phyloP scores from a whole-genome alignment of 2,113 vertebrate species.

The Scopus umbretta region DNA sequence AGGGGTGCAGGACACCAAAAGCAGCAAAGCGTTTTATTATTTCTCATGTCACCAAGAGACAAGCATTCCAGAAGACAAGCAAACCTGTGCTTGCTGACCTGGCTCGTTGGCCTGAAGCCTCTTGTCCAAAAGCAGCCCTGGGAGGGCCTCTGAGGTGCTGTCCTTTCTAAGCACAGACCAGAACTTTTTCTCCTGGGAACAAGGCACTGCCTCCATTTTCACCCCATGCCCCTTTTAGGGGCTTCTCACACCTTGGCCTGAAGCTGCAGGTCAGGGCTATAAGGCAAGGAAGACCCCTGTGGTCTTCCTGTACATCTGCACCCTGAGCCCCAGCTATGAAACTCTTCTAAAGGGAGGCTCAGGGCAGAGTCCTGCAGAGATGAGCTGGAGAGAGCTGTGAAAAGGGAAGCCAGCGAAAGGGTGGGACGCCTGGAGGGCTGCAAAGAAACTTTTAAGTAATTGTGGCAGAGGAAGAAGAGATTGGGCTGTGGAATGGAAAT shows the following conservation, averaged over 20 bases:
- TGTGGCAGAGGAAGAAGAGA: background rate
- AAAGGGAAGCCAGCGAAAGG: background rate
- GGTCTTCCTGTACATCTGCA: background rate
- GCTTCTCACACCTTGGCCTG: background rate
- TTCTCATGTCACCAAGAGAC: background rate
- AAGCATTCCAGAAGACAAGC: background rate
- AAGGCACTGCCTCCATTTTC: background rate
- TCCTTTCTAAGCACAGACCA: background rate
- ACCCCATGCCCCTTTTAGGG: background rate
- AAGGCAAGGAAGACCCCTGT: fast-evolving
- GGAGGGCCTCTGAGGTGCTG: background rate
- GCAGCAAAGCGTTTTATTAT: background rate
- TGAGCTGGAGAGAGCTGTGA: background rate
- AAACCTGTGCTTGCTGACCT: background rate
- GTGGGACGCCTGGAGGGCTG: background rate
- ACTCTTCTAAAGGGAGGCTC: background rate
- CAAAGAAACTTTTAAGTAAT: background rate
- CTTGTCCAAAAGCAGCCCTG: background rate
- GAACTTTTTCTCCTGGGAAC: background rate
- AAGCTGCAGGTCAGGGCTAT: background rate
- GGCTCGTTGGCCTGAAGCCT: background rate
- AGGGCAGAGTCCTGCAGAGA: background rate
- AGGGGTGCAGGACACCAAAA: background rate
- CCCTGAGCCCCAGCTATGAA: background rate
- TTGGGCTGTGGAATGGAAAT: background rate